Percentiles rank a stretch among this genome's conserved stretches.
These are phyloP conservation scores for Smittia sp. DNA, from an alignment of 2,888 invertebrate genomes.

Conservation along the genomic window DNA sequence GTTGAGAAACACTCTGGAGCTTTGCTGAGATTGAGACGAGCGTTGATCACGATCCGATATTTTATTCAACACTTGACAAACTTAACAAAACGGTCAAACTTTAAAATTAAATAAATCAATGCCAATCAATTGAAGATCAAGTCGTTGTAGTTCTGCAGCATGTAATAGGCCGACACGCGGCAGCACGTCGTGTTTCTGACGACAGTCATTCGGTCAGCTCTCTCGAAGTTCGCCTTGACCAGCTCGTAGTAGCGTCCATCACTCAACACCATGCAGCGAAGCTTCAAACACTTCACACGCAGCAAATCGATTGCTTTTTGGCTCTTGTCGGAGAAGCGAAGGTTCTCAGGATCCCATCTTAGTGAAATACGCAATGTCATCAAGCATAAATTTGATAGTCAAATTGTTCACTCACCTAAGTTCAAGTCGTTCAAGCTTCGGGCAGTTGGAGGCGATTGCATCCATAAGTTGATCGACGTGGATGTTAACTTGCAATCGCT, in stretches of 20 bases:
- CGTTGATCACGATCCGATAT: too few species aligned
- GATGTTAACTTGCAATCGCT: constrained; percentile 93
- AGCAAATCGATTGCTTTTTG: constrained; percentile 98
- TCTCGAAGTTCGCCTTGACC: constrained; percentile 98
- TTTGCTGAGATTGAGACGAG: background rate
- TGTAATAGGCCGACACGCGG: constrained; percentile 88
- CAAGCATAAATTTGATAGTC: background rate
- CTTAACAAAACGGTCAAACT: background rate
- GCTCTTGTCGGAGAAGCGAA: constrained; percentile 98
- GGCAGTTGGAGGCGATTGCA: constrained; percentile 90
- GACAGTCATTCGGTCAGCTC: constrained; percentile 94
- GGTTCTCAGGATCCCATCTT: constrained; percentile 95
- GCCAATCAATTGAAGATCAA: constrained; percentile 83
- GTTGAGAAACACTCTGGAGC: constrained; percentile 11
- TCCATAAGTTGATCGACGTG: constrained; percentile 98
- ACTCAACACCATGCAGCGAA: constrained; percentile 91
- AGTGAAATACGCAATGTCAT: constrained; percentile 12
- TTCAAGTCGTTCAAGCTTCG: constrained; percentile 85
- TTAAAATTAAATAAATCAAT: constrained; percentile 12
- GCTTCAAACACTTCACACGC: constrained; percentile 88
- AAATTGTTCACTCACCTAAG: constrained; percentile 57
- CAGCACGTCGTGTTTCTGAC: constrained; percentile 97
- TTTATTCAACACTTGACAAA: too few species aligned
- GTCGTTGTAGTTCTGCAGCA: constrained; percentile 90
- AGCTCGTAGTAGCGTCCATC: constrained; percentile 90